Evolutionary conservation across 2,888 invertebrate genomes (phyloP).

Genomic region (Osedax frankpressi): DNA sequence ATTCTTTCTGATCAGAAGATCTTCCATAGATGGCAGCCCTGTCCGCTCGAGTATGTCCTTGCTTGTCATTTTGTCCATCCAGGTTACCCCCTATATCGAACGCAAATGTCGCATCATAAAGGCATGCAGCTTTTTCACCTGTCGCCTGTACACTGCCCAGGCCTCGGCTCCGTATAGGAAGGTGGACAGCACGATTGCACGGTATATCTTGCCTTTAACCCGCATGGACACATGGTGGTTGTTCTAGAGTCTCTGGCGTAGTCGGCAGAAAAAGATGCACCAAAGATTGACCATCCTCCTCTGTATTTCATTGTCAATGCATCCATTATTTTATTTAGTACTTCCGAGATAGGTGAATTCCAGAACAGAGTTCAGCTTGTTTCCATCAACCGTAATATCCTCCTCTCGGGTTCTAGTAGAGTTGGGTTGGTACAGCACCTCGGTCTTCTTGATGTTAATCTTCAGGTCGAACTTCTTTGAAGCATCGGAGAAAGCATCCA

Average conservation of each 20-base stretch:
- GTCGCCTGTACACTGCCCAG: not conserved
- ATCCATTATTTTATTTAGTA: not conserved
- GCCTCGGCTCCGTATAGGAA: not conserved
- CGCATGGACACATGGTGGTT: conserved; percentile 10
- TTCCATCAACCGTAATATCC: not conserved
- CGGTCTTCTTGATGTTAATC: not conserved
- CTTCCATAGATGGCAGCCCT: not conserved
- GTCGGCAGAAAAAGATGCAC: not conserved
- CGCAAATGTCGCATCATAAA: conserved; percentile 4
- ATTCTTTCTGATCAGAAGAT: too few relatives aligned
- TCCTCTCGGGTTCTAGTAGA: not conserved
- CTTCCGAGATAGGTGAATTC: not conserved
- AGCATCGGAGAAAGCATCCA: not conserved
- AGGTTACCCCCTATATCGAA: too few relatives aligned
- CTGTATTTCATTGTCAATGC: not conserved
- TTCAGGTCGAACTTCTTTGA: not conserved
- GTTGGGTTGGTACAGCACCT: not conserved
- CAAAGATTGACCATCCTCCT: not conserved
- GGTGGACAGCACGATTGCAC: not conserved
- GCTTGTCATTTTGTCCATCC: conserved; percentile 3
- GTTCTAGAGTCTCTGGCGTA: conserved; percentile 3
- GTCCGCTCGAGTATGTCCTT: not conserved
- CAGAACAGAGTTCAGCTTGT: not conserved
- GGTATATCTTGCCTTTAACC: not conserved
- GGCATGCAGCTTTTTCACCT: conserved; percentile 2